Base-by-base conservation (phyloP, 2,888 invertebrate genomes). In the Chrysolina haemoptera region DNA sequence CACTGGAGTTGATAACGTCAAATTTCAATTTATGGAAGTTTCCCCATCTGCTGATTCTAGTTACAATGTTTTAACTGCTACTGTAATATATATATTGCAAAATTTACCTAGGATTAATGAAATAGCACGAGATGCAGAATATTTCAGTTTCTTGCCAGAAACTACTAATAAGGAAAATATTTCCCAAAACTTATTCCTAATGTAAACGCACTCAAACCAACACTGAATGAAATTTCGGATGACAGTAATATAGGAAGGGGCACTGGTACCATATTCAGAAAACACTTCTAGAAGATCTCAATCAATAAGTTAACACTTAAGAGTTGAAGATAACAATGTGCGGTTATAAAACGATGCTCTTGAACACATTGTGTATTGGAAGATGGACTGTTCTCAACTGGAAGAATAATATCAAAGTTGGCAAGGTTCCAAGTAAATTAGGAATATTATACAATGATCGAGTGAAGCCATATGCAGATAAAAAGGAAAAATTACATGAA, bases 191-290 rank as follows among this genome's bases (percentile, higher is more conserved):
- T 35, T 35, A 35, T 35, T 35, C 35, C 3, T 35, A 35, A 35
- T 35, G 8, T 35, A 35, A 35, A 35, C 35, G 35, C 35, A 4
- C 35, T 35, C 8, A 0, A 35, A 35, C 35, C 35, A 35, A 35
- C 35, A 35, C 6, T 16, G 18, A 16, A 22, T 59, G 62, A 67
- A 67, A 71, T 67, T 71, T 71, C 67, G 40, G 46, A 67, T 67
- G 62, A 67, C 11, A 72, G 68, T 70, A 66, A 71, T 46, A 41
- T 5, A 18, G 66, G 5, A 4, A 43, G 41, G n/a, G 46, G 43
- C 43, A 65, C 48, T 66, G 55, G 70, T 74, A 48, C 64, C 70
- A 6, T 74, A 74, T 67, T 74, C 70, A 70, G 70, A 74, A 48
- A 10, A 22, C 16, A 40, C 48, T 11, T 66, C 35, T 6, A 65